These are phyloP conservation scores for Drosophila phalerata DNA, from an alignment of 2,888 invertebrate species.

Conservation along the genomic window DNA sequence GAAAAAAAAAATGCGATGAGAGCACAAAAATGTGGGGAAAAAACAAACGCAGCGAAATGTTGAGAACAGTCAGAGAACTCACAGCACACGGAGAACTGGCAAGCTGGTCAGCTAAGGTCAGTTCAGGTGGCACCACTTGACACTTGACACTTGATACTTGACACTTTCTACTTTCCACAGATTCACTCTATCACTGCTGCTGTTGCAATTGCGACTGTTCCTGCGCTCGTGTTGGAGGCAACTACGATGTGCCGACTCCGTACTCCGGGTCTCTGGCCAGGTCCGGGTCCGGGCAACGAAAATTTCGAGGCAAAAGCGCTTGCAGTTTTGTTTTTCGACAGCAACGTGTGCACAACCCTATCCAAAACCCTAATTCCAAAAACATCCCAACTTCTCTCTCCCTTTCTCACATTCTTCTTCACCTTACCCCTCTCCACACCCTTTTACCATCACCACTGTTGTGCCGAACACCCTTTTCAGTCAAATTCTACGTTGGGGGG, in stretches of 20 bases:
- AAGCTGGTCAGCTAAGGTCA: constrained; percentile 57
- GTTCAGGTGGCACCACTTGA: constrained; percentile 20
- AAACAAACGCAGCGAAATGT: constrained; percentile 19
- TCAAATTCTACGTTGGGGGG: constrained; percentile 9
- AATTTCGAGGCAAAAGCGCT: constrained; percentile 52
- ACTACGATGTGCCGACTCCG: constrained; percentile 50
- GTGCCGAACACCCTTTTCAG: constrained; percentile 33
- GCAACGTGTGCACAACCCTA: constrained; percentile 35
- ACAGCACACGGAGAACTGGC: neutral
- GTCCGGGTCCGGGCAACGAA: constrained; percentile 31
- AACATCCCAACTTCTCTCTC: constrained; percentile 4
- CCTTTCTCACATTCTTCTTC: neutral
- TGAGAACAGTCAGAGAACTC: constrained; percentile 24
- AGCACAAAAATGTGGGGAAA: constrained; percentile 11
- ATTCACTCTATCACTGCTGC: neutral
- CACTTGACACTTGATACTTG: constrained; percentile 23
- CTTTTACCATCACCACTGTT: neutral
- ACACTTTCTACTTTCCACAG: constrained; percentile 12
- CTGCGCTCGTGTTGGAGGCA: constrained; percentile 69
- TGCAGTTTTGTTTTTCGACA: constrained; percentile 64
- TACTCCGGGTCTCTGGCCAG: constrained; percentile 22
- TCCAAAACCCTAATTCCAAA: constrained; percentile 18
- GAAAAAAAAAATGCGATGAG: constrained; percentile 29
- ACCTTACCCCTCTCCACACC: neutral
- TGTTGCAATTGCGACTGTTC: constrained; percentile 70